Conservation (phyloP, 2,113 vertebrate species). For the Thymallus thymallus region DNA sequence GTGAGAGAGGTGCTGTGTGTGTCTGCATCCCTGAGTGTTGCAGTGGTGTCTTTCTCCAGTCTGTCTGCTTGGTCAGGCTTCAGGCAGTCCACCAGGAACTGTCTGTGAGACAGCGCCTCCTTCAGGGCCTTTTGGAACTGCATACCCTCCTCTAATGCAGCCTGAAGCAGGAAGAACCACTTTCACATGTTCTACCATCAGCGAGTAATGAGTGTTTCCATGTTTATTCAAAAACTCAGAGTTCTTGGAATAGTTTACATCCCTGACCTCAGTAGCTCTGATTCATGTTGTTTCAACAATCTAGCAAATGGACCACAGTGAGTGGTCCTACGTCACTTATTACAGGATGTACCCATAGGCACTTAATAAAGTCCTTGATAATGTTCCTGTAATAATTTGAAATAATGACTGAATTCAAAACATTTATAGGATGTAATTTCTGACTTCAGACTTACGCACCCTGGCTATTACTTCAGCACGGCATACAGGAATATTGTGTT, state of each 20-base stretch:
- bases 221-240: too few relatives aligned
- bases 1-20: constrained; percentile 33
- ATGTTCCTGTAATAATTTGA: neutral
- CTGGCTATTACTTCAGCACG: neutral
- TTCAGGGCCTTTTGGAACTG: constrained; percentile 48
- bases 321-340: too few relatives aligned
- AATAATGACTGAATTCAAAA: neutral
- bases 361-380: neutral
- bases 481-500: neutral
- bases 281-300: too few relatives aligned
- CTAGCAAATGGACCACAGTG: too few relatives aligned
- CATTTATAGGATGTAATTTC: too few relatives aligned
- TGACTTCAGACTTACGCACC: too few relatives aligned
- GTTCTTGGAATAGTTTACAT: too few relatives aligned
- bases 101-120: constrained; percentile 61
- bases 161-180: constrained; percentile 39
- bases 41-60: constrained; percentile 57
- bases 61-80: constrained; percentile 47
- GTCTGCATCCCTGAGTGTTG: constrained; percentile 49
- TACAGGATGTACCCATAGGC: neutral
- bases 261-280: too few relatives aligned
- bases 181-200: neutral
- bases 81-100: constrained; percentile 65
- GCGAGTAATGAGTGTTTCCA: neutral
- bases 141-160: constrained; percentile 55